Evolutionary conservation across 2,797 vertebrate genomes (phyloP).

Genomic region (Nasua narica): DNA sequence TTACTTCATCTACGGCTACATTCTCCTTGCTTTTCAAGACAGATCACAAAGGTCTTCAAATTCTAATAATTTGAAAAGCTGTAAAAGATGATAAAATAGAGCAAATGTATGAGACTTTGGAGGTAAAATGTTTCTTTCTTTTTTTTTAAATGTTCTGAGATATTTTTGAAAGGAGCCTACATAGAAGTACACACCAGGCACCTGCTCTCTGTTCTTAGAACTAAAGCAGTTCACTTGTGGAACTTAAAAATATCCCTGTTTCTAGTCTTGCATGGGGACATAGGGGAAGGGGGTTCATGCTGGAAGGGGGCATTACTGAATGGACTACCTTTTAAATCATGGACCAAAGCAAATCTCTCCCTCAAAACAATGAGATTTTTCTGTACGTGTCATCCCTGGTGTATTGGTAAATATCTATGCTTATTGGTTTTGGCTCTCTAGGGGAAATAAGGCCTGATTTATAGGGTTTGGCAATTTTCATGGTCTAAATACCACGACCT

Average conservation of each 20-base stretch:
- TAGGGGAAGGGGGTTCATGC: not conserved
- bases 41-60: slow-evolving; percentile 3
- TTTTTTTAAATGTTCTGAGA: not conserved
- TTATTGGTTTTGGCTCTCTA: not conserved
- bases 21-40: not conserved
- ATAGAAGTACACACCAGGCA: not conserved
- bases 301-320: not conserved
- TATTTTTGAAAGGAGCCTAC: slow-evolving; percentile 16
- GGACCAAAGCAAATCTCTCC: not conserved
- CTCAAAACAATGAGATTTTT: not conserved
- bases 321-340: not conserved
- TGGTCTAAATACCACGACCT: not conserved
- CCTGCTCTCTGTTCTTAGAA: not conserved
- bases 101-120: not conserved
- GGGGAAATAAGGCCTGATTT: not conserved
- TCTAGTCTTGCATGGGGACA: not conserved
- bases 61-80: slow-evolving; percentile 12
- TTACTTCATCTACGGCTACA: not conserved
- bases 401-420: not conserved
- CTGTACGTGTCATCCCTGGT: not conserved
- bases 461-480: not conserved
- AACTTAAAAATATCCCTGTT: not conserved
- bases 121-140: not conserved
- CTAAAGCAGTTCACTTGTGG: not conserved
- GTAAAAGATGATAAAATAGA: not conserved